Evolutionary conservation across 2,113 vertebrate genomes (phyloP), one percentile per base, ranked within the genome.

Genomic region (Crotophaga sulcirostris): DNA sequence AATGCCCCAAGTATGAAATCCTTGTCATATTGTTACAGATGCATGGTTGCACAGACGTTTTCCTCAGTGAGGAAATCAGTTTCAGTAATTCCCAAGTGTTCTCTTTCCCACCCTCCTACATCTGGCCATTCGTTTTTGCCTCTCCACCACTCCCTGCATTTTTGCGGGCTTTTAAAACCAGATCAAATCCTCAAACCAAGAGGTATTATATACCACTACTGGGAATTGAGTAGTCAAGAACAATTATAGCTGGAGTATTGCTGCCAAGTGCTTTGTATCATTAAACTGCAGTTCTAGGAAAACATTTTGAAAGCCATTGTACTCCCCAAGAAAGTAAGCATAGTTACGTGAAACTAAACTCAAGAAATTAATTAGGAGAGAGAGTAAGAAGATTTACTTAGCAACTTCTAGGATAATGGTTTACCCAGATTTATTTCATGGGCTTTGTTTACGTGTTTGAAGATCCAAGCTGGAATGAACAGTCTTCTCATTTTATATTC

Each of bases 201-300:
- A 36, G 44, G 83, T 93, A 95, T 93, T 94, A 86, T 69, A 86
- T 92, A 80, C 45, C 77, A 77, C 85, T 80, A 34, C 45, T 74
- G 23, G 38, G 68, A 78, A 93, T 0, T 79, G 70, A 85, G 82
- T 56, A 87, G 83, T 92, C 79, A 83, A 86, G 85, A 95, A 94
- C 90, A 95, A 93, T 88, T 83, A 69, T 15, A 93, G 92, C 38
- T 70, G 68, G 51, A 93, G 59, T 51, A 83, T 20, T 80, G 75
- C 88, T 96, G 95, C 95, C 96, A 97, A 97, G 19, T 55, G 83
- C 90, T 97, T 93, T 95, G 79, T 95, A 80, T 92, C 63, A 55
- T 90, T 95, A 93, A 97, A 96, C 88, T 83, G 85, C 83, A 86
- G 83, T 81, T 93, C 83, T 62, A 83, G 87, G 90, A 91, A 96